A percentile compares a stretch with the other conserved stretches of the same genome.
These are phyloP conservation scores for Nasua narica DNA, from an alignment of 2,797 vertebrate species.

Conservation along the genomic window DNA sequence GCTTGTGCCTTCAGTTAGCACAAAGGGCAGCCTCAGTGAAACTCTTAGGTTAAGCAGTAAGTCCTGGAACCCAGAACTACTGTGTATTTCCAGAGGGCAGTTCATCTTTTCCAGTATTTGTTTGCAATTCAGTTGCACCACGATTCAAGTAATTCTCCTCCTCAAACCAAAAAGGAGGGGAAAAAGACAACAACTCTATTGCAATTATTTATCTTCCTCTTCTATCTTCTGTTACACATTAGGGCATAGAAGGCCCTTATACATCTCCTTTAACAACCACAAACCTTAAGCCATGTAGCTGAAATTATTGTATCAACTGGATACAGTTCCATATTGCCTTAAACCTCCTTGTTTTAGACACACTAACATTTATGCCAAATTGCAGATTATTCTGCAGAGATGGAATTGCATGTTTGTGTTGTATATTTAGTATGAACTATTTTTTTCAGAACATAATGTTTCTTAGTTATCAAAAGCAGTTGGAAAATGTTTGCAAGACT, in stretches of 20 bases:
- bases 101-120: conserved; percentile 70
- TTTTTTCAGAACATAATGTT: conserved; percentile 92
- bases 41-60: conserved; percentile 29
- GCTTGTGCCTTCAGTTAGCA: conserved; percentile 74
- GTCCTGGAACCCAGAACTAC: conserved; percentile 64
- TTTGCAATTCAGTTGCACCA: conserved; percentile 74
- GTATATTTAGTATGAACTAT: conserved; percentile 95
- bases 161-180: conserved; percentile 47
- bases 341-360: conserved; percentile 89
- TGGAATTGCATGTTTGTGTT: conserved; percentile 98
- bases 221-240: conserved; percentile 75
- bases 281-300: conserved; percentile 80
- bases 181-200: conserved; percentile 59
- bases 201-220: conserved; percentile 61
- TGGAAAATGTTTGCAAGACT: conserved; percentile 96
- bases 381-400: conserved; percentile 92
- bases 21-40: conserved; percentile 64
- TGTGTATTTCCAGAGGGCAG: conserved; percentile 64
- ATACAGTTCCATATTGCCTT: conserved; percentile 87
- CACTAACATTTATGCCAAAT: conserved; percentile 92
- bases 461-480: conserved; percentile 93
- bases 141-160: conserved; percentile 64
- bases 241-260: conserved; percentile 78
- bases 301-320: conserved; percentile 82
- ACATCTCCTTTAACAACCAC: conserved; percentile 81